These are phyloP conservation scores for Lepidurus apus DNA, from an alignment of 1,140 invertebrate genomes.

Conservation along the genomic window DNA sequence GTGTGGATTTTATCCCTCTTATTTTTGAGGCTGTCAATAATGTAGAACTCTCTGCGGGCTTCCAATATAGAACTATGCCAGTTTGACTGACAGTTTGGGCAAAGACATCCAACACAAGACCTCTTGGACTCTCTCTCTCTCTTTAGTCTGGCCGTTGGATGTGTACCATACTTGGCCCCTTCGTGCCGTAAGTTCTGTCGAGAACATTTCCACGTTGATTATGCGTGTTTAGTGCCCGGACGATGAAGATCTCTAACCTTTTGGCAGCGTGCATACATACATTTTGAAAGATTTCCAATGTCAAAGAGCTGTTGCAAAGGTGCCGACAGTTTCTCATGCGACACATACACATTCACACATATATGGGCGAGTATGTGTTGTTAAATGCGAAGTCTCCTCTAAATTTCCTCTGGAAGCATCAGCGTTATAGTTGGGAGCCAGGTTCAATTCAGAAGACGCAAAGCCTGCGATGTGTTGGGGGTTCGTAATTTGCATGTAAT, in stretches of 20 bases:
- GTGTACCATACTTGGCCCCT: not conserved
- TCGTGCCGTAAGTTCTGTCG: not conserved
- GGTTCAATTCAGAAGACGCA: not conserved
- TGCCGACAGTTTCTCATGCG: not conserved
- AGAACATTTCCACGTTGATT: not conserved
- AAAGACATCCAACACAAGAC: no score
- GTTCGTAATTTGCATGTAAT: slow-evolving; percentile 10
- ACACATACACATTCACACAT: not conserved
- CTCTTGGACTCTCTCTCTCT: no score
- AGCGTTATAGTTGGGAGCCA: no score
- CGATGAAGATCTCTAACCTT: slow-evolving; percentile 12
- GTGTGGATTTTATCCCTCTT: no score
- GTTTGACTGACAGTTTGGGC: no score
- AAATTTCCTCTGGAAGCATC: no score
- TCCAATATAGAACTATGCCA: no score
- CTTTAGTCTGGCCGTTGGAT: not conserved
- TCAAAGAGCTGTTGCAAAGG: not conserved
- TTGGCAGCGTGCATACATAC: not conserved
- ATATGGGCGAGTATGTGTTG: not conserved
- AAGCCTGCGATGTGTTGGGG: not conserved
- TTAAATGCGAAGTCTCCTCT: not conserved
- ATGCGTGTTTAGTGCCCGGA: not conserved
- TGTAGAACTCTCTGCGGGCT: no score
- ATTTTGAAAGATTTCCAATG: not conserved
- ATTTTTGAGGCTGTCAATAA: no score